Conservation (phyloP, 1,140 invertebrate genomes). For the Neoseiulus cucumeris region DNA sequence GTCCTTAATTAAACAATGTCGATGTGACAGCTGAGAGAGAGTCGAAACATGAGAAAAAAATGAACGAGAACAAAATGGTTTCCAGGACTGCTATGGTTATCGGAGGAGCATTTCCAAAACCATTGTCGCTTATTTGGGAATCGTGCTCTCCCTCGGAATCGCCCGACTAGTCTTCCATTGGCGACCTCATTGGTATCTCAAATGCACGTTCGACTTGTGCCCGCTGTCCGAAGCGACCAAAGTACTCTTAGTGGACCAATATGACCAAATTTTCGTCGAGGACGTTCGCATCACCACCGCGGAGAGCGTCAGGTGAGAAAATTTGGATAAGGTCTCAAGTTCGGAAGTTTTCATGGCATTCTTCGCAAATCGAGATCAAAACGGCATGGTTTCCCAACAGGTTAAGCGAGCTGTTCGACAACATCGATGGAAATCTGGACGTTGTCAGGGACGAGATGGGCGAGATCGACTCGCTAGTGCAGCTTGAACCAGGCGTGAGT, state of each 20-base stretch:
- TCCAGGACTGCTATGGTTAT: constrained; percentile 44
- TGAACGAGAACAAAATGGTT: not conserved
- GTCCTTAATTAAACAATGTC: not conserved
- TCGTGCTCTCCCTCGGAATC: constrained; percentile 45
- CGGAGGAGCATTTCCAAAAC: constrained; percentile 31
- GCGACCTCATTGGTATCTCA: constrained; percentile 55
- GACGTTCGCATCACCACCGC: not conserved
- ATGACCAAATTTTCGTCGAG: constrained; percentile 22
- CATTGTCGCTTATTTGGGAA: constrained; percentile 38
- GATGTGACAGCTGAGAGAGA: not conserved
- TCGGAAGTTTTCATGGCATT: too few species aligned
- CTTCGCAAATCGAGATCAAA: too few species aligned
- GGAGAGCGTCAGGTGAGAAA: not conserved
- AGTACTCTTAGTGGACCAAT: constrained; percentile 45
- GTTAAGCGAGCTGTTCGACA: not conserved
- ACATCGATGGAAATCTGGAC: not conserved
- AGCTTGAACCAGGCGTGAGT: constrained; percentile 7
- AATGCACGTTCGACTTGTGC: constrained; percentile 46
- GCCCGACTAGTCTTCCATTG: constrained; percentile 63
- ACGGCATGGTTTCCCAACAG: not conserved
- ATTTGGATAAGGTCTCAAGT: not conserved
- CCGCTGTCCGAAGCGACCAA: constrained; percentile 46
- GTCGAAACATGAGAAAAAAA: not conserved
- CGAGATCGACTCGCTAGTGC: constrained; percentile 1
- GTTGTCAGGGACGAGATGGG: not conserved